Base-by-base conservation (phyloP, 2,797 vertebrate species). In the Crypturellus tataupa region DNA sequence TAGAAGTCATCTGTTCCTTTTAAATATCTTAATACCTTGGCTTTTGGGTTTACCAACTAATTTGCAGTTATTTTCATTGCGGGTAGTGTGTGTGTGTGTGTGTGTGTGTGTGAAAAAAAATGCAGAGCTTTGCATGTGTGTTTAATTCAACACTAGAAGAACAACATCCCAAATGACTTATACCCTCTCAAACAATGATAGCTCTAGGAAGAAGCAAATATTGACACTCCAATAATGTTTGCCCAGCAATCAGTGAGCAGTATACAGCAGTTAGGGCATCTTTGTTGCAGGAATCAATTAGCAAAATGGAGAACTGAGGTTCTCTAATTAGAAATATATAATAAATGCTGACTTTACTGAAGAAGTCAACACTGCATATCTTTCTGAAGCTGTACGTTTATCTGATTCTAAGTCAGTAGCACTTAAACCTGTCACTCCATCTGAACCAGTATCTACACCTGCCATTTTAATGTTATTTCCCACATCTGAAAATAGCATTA, bases 241-340 rank as follows among this genome's bases (percentile, higher is more conserved):
- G 87, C 89, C 92, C 84, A 97, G 97, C 95, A 96, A 93, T 97
- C 94, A 94, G 95, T 59, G 93, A 94, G 93, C 35, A 8, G 86
- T 92, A 90, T 85, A 96, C 82, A 91, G 96, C 77, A 91, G 86
- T 96, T 79, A 73, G 85, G 69, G 79, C n/a, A 31, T 91, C 91
- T 96, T 51, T 96, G 88, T 97, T 97, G 93, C 95, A 95, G 81
- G 80, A 97, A 95, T 97, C 96, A 97, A 97, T 98, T 96, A 98
- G 93, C 80, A 91, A 98, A 97, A 97, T 59, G 44, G 87, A 96
- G 92, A 97, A 95, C 58, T 93, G 89, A 96, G 86, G 85, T 87
- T 67, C 69, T 97, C 70, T 91, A 96, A 77, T 97, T 95, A 95
- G 85, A 95, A 96, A 58, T 93, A 63, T 83, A 80, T 80, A 81